Percentiles rank a stretch among this genome's conserved stretches.
Conservation (phyloP, 92 coral and sea anemone species). For the Epizoanthus stellaris region DNA sequence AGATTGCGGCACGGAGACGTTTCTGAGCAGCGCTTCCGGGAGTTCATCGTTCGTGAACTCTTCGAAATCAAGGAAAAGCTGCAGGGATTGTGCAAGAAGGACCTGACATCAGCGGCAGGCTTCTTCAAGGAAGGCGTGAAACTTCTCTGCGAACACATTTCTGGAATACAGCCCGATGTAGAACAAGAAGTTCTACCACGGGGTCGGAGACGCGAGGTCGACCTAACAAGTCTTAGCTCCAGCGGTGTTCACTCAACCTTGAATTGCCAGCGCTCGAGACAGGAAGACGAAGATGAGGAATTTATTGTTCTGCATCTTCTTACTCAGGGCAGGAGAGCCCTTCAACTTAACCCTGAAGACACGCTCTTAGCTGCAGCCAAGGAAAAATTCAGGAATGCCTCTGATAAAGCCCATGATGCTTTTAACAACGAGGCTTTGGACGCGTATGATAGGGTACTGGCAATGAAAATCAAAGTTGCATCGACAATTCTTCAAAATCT, state of each 20-base stretch:
- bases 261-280: slow-evolving; percentile 30
- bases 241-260: slow-evolving; percentile 53
- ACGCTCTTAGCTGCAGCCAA: slow-evolving; percentile 57
- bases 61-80: slow-evolving; percentile 64
- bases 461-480: slow-evolving; percentile 74
- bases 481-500: slow-evolving; percentile 64
- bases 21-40: slow-evolving; percentile 63
- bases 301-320: slow-evolving; percentile 65
- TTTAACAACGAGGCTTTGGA: slow-evolving; percentile 69
- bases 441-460: slow-evolving; percentile 64
- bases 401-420: slow-evolving; percentile 64
- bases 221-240: slow-evolving; percentile 39
- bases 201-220: slow-evolving; percentile 35
- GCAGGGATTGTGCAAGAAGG: slow-evolving; percentile 69
- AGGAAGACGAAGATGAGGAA: slow-evolving; percentile 64
- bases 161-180: slow-evolving; percentile 55
- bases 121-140: slow-evolving; percentile 72
- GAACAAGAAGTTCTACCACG: slow-evolving; percentile 43
- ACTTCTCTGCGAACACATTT: slow-evolving; percentile 55
- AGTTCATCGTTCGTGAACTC: slow-evolving; percentile 72
- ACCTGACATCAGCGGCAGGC: slow-evolving; percentile 62
- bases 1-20: slow-evolving; percentile 69
- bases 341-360: slow-evolving; percentile 54
- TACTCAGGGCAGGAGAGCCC: slow-evolving; percentile 54
- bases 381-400: slow-evolving; percentile 57